A percentile compares a stretch with the other conserved stretches of the same genome.
These are phyloP conservation scores for Crotalus helleri DNA, from an alignment of 2,113 vertebrate genomes.

Conservation along the genomic window DNA sequence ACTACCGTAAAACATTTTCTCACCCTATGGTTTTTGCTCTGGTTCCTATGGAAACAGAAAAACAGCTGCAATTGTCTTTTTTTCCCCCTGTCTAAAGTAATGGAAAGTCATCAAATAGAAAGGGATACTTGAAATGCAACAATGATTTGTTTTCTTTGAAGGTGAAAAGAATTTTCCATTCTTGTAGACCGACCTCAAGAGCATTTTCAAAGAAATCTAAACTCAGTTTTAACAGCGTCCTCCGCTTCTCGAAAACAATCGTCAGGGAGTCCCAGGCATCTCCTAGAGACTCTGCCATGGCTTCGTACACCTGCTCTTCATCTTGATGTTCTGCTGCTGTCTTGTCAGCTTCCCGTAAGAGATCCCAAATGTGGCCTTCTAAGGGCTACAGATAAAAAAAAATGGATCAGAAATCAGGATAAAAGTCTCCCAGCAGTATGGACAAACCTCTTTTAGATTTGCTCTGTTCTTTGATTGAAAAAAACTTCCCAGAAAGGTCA, in stretches of 20 bases:
- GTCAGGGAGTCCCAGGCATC: conserved; percentile 84
- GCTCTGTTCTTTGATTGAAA: neutral
- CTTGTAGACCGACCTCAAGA: conserved; percentile 75
- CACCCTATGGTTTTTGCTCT: neutral
- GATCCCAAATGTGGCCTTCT: conserved; percentile 76
- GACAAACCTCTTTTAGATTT: neutral
- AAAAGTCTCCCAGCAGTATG: no score
- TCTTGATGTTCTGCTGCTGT: conserved; percentile 72
- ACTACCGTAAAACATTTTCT: neutral
- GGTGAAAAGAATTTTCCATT: neutral
- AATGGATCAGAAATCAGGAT: neutral
- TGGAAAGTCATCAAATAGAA: neutral
- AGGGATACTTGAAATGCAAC: neutral
- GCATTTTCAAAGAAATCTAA: conserved; percentile 80
- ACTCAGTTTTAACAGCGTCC: conserved; percentile 76
- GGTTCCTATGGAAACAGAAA: neutral
- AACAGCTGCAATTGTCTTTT: neutral
- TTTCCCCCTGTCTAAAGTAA: neutral
- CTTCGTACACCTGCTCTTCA: conserved; percentile 73
- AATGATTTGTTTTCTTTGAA: accelerated
- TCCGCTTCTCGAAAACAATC: conserved; percentile 75
- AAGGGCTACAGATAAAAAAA: conserved; percentile 70
- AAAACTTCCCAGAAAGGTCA: neutral
- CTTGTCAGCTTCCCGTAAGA: conserved; percentile 80
- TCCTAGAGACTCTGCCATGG: conserved; percentile 81